A percentile compares a stretch with the other conserved stretches of the same genome.
Evolutionary conservation across 2,888 invertebrate genomes (phyloP).

Genomic region (Agelastica alni): DNA sequence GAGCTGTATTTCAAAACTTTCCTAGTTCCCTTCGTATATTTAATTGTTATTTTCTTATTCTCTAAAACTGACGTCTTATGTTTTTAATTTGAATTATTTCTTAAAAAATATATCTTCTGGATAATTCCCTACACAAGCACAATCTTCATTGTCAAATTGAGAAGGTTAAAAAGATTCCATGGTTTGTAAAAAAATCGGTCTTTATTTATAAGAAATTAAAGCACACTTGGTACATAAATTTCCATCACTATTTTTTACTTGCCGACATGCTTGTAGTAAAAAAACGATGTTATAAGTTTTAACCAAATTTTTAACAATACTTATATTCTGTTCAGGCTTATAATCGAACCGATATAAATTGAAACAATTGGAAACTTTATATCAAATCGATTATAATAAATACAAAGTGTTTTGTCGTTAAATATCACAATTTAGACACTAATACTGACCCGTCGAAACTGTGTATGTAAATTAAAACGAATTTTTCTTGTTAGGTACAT

Average conservation of each 20-base stretch:
- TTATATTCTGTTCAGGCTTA: slow-evolving; percentile 27
- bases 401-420: not conserved
- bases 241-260: slow-evolving; percentile 48
- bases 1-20: too few relatives aligned
- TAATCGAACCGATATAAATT: slow-evolving; percentile 27
- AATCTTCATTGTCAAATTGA: too few relatives aligned
- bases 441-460: too few relatives aligned
- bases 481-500: too few relatives aligned
- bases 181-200: slow-evolving; percentile 55
- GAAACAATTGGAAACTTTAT: slow-evolving; percentile 33
- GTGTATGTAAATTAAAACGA: too few relatives aligned
- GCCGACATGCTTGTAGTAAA: slow-evolving; percentile 47
- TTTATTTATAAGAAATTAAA: slow-evolving; percentile 58
- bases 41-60: too few relatives aligned
- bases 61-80: too few relatives aligned
- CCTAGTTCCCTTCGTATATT: too few relatives aligned
- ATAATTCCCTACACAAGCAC: not conserved
- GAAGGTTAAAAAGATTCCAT: too few relatives aligned
- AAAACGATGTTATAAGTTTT: slow-evolving; percentile 45
- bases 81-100: too few relatives aligned
- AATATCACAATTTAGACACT: slow-evolving; percentile 2
- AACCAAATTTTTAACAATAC: slow-evolving; percentile 43
- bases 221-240: slow-evolving; percentile 59
- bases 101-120: too few relatives aligned
- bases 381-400: slow-evolving; percentile 36